phyloP scores from a whole-genome alignment of 2,888 invertebrate species.

The Cryptops parisi region DNA sequence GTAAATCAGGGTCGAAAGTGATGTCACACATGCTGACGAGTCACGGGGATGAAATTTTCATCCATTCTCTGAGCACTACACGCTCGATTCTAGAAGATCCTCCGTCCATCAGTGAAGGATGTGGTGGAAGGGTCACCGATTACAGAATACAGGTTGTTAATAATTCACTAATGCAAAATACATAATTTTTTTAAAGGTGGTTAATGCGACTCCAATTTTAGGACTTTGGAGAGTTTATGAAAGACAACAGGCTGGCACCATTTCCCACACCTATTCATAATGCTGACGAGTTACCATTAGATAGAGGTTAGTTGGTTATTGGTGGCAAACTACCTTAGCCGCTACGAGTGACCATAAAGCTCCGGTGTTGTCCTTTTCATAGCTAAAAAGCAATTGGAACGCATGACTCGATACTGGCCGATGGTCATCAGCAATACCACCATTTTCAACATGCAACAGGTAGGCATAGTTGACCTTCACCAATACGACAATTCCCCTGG shows the following conservation, averaged over 20 bases:
- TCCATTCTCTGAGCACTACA: conserved; percentile 73
- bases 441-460: conserved; percentile 58
- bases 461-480: conserved; percentile 12
- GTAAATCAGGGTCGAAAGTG: conserved; percentile 54
- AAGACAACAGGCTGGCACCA: conserved; percentile 64
- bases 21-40: conserved; percentile 86
- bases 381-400: conserved; percentile 51
- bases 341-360: too few relatives aligned
- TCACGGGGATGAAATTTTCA: conserved; percentile 91
- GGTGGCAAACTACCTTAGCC: too few relatives aligned
- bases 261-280: conserved; percentile 34
- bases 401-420: conserved; percentile 62
- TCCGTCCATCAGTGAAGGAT: conserved; percentile 86
- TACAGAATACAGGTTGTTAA: conserved; percentile 49
- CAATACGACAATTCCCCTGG: too few relatives aligned
- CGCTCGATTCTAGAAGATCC: conserved; percentile 83
- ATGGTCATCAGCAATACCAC: conserved; percentile 75
- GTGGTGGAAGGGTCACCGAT: conserved; percentile 85
- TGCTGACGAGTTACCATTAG: conserved; percentile 34
- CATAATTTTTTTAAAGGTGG: too few relatives aligned
- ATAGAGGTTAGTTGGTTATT: conserved; percentile 32
- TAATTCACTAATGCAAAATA: too few relatives aligned
- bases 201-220: too few relatives aligned
- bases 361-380: too few relatives aligned
- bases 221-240: conserved; percentile 80